A percentile compares a stretch with the other conserved stretches of the same genome.
Conservation (phyloP, 2,888 invertebrate species). For the Melinaea marsaeus region DNA sequence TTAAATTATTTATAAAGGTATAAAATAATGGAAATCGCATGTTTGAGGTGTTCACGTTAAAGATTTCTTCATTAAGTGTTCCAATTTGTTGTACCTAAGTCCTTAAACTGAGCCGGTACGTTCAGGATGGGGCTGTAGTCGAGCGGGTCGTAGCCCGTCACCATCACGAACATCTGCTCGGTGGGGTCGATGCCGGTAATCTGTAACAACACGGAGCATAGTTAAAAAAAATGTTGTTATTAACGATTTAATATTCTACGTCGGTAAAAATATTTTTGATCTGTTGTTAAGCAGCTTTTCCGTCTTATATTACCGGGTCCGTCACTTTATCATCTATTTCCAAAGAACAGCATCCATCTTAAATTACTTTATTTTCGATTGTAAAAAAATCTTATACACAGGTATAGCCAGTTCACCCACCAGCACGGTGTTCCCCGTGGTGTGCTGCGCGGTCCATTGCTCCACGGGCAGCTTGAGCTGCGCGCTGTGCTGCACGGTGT, state of each 20-base stretch:
- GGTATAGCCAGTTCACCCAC: constrained; percentile 37
- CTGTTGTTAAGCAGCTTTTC: too few species aligned
- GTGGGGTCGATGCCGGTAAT: constrained; percentile 40
- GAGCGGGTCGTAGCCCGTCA: constrained; percentile 45
- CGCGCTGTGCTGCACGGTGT: constrained; percentile 71
- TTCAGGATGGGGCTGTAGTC: constrained; percentile 46
- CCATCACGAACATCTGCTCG: constrained; percentile 43
- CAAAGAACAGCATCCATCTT: too few species aligned
- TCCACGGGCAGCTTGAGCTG: constrained; percentile 57
- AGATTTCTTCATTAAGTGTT: not conserved
- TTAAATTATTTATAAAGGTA: not conserved
- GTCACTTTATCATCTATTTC: too few species aligned
- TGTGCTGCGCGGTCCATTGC: constrained; percentile 60
- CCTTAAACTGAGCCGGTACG: constrained; percentile 45
- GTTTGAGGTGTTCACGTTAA: not conserved
- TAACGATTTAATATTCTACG: not conserved
- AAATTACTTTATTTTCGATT: too few species aligned
- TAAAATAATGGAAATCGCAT: too few species aligned
- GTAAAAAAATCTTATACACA: too few species aligned
- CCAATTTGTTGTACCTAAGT: constrained; percentile 30
- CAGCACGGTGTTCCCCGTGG: constrained; percentile 50
- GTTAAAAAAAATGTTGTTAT: not conserved
- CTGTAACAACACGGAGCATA: constrained; percentile 24
- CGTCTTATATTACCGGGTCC: too few species aligned
- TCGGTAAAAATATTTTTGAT: too few species aligned